Evolutionary conservation across 2,888 invertebrate genomes (phyloP).

Genomic region (Andrena haemorrhoa): DNA sequence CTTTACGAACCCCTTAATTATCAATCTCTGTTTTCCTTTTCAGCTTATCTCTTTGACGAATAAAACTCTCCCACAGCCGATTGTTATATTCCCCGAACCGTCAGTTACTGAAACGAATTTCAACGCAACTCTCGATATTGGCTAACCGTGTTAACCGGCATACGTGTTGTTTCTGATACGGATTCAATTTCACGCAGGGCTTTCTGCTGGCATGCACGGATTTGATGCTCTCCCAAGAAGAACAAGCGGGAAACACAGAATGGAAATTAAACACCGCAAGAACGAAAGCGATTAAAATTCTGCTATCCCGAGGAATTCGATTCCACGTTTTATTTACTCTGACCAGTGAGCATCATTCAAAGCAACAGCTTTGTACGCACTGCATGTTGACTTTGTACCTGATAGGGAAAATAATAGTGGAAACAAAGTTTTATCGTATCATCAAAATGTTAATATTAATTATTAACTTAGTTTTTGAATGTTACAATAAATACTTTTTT

Average conservation of each 20-base stretch:
- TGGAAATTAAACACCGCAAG: conserved; percentile 29
- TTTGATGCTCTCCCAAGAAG: background rate
- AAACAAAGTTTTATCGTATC: too few relatives aligned
- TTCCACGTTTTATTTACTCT: background rate
- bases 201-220: background rate
- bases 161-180: conserved; percentile 42
- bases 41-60: too few relatives aligned
- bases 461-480: too few relatives aligned
- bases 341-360: background rate
- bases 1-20: too few relatives aligned
- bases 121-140: conserved; percentile 43
- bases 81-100: too few relatives aligned
- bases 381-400: background rate
- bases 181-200: conserved; percentile 39
- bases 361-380: background rate
- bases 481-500: too few relatives aligned
- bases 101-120: too few relatives aligned
- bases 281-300: conserved; percentile 10
- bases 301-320: background rate
- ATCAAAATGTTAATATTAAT: too few relatives aligned
- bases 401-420: too few relatives aligned
- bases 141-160: conserved; percentile 24
- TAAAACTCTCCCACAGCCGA: too few relatives aligned
- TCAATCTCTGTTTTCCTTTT: too few relatives aligned
- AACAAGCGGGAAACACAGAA: background rate